These are phyloP conservation scores for Tachina lurida DNA, from an alignment of 2,888 invertebrate genomes.

Conservation along the genomic window DNA sequence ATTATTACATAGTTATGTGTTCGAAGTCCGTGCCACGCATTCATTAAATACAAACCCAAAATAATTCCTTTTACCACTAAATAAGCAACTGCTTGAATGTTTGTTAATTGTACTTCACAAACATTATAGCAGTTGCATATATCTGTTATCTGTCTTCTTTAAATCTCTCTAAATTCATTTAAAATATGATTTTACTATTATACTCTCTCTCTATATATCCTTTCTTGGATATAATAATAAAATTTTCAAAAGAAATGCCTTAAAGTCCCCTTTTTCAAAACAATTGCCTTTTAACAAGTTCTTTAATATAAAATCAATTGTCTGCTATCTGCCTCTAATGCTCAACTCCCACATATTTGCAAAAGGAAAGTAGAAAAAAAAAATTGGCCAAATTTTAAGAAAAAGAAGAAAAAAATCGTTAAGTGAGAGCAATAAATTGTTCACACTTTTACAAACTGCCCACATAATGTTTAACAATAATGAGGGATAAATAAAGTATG, in stretches of 20 bases:
- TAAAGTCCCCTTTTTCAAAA: background rate
- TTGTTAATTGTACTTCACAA: no score
- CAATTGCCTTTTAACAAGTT: conserved; percentile 45
- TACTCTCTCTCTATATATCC: background rate
- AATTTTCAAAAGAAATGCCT: background rate
- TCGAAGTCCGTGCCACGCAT: no score
- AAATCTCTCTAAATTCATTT: background rate
- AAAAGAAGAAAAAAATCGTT: conserved; percentile 15
- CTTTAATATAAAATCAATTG: conserved; percentile 59
- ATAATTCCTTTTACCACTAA: no score
- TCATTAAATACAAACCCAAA: no score
- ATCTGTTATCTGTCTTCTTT: no score
- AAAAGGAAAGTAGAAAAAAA: background rate
- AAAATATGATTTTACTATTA: no score
- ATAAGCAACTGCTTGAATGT: no score
- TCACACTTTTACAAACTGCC: conserved; percentile 64
- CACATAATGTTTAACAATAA: conserved; percentile 60
- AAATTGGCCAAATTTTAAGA: conserved; percentile 9
- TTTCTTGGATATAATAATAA: background rate
- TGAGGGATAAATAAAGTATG: conserved; percentile 45
- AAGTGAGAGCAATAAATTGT: conserved; percentile 54
- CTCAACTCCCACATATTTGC: conserved; percentile 49
- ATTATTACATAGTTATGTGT: no score
- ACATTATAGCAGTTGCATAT: no score
- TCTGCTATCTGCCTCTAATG: conserved; percentile 23